These are phyloP conservation scores for Lamproptera curius DNA, from an alignment of 2,888 invertebrate genomes.

Conservation along the genomic window DNA sequence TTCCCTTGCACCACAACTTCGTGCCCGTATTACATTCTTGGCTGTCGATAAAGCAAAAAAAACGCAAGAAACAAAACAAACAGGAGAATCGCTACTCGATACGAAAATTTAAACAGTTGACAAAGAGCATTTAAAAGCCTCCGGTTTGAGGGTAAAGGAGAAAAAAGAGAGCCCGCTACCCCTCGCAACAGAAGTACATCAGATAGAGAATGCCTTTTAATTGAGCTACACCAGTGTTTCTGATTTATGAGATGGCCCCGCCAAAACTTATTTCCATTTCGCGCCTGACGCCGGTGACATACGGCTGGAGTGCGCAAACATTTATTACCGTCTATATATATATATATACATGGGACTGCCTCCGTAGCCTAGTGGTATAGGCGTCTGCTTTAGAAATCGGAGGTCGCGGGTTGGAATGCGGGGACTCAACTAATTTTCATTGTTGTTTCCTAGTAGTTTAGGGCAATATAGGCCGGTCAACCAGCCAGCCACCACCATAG, in stretches of 20 bases:
- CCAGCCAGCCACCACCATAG: no score
- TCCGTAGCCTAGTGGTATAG: no score
- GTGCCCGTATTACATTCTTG: neutral
- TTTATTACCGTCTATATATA: no score
- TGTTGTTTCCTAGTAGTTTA: no score
- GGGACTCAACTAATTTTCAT: no score
- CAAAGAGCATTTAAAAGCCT: slow-evolving; percentile 47
- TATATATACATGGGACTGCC: no score
- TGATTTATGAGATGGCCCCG: slow-evolving; percentile 72
- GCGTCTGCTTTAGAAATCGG: no score
- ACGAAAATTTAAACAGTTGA: slow-evolving; percentile 37
- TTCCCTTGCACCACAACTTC: neutral
- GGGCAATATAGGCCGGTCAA: no score
- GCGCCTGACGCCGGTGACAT: slow-evolving; percentile 41
- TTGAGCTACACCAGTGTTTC: slow-evolving; percentile 72
- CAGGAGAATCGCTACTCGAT: slow-evolving; percentile 22
- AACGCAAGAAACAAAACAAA: slow-evolving; percentile 11
- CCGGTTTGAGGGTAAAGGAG: slow-evolving; percentile 31
- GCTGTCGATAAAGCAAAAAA: slow-evolving; percentile 3
- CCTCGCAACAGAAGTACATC: slow-evolving; percentile 61
- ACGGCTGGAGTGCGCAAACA: no score
- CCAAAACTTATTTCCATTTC: slow-evolving; percentile 73
- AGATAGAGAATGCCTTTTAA: slow-evolving; percentile 68
- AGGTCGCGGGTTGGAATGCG: no score
- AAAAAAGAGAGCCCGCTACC: slow-evolving; percentile 32